A percentile compares a stretch with the other conserved stretches of the same genome.
Evolutionary conservation across 2,797 vertebrate genomes (phyloP).

Genomic region (Leptatherina wallacei): DNA sequence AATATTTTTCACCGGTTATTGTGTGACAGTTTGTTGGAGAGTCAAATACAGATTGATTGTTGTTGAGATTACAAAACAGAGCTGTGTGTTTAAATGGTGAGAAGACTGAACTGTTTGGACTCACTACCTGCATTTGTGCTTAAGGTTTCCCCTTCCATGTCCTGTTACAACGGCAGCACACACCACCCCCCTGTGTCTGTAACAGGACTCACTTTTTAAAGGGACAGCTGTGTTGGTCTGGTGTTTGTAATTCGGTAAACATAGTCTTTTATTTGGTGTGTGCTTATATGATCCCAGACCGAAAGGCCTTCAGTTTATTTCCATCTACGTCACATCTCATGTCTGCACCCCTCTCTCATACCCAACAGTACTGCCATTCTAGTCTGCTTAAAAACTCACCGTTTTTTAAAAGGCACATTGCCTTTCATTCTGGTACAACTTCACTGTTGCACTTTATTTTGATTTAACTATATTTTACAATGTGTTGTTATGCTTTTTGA

Average conservation of each 20-base stretch:
- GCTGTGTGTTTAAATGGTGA: conserved; percentile 64
- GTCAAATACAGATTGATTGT: conserved; percentile 56
- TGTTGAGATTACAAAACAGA: conserved; percentile 54
- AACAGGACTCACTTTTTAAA: conserved; percentile 7
- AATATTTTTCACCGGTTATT: conserved; percentile 77
- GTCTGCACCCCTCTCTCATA: neutral
- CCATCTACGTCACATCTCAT: neutral
- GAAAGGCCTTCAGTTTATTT: neutral
- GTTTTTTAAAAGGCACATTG: neutral
- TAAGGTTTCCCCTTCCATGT: conserved; percentile 68
- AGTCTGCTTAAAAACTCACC: neutral
- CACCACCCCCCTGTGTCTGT: conserved; percentile 46
- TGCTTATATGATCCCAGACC: neutral
- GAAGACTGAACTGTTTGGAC: conserved; percentile 69
- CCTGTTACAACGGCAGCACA: conserved; percentile 56
- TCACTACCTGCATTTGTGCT: conserved; percentile 70
- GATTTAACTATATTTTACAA: neutral
- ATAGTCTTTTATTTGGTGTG: neutral
- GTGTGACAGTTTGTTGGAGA: conserved; percentile 60
- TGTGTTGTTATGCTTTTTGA: neutral
- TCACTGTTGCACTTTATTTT: neutral
- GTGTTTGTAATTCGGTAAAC: neutral
- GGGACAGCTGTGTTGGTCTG: neutral
- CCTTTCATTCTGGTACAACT: neutral
- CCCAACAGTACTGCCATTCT: neutral